Evolutionary conservation across 2,797 vertebrate genomes (phyloP).

Genomic region (Catostomus latipinnis): DNA sequence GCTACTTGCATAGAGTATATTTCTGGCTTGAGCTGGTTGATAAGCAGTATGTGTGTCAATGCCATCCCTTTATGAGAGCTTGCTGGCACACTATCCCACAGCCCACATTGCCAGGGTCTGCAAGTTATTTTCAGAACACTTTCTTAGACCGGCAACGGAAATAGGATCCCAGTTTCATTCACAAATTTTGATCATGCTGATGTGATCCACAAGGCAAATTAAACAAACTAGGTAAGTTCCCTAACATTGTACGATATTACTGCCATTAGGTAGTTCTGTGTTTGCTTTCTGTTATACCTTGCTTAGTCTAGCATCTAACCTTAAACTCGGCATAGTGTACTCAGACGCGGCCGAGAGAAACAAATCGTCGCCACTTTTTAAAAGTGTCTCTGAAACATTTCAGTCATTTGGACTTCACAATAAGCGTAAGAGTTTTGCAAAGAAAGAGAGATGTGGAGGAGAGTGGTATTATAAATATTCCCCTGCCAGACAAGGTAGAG

Average conservation of each 20-base stretch:
- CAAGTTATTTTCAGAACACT: conserved; percentile 53
- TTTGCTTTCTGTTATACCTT: conserved; percentile 16
- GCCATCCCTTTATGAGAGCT: conserved; percentile 45
- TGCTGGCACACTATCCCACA: conserved; percentile 61
- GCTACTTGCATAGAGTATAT: conserved; percentile 25
- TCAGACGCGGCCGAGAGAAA: neutral
- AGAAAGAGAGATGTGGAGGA: conserved; percentile 5
- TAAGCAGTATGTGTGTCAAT: conserved; percentile 28
- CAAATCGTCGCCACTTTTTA: neutral
- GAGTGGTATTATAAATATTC: conserved; percentile 57
- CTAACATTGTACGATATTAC: conserved; percentile 32
- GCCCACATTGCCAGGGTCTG: conserved; percentile 62
- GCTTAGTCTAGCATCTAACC: conserved; percentile 34
- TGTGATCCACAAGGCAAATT: conserved; percentile 28
- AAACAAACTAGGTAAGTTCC: conserved; percentile 22
- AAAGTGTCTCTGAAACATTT: conserved; percentile 34
- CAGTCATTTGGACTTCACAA: conserved; percentile 14
- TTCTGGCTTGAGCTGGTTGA: neutral
- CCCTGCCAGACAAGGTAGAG: conserved; percentile 52
- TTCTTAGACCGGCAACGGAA: conserved; percentile 47
- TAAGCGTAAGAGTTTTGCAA: conserved; percentile 21
- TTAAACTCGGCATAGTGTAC: neutral
- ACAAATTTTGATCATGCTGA: conserved; percentile 11
- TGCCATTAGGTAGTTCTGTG: conserved; percentile 22
- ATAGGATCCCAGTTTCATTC: conserved; percentile 49